Base-by-base conservation (phyloP, 2,888 invertebrate genomes). In the Macrophya annulata region DNA sequence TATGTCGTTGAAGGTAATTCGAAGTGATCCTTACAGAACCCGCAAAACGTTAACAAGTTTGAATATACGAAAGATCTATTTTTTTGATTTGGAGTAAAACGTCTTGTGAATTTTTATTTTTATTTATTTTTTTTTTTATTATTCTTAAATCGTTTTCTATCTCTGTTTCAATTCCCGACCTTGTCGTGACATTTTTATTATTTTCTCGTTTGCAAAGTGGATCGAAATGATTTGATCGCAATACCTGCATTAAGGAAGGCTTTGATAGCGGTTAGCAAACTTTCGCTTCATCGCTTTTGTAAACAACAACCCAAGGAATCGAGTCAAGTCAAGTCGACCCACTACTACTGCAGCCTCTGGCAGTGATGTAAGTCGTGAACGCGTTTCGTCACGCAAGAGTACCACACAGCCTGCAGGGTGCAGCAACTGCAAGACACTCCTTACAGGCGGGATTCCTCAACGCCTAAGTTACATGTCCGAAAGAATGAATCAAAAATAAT, bases 291-390 rank as follows among this genome's bases (percentile, higher is more conserved):
- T 83, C 83, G 71, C 48, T 68, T 83, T 83, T 68, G 71, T 68
- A 83, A 83, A 83, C 83, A 83, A 83, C 83, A 51, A 83, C 45
- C 71, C 45, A 74, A 74, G n/a, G 10, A 31, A 31, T 37, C 37
- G 25, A 62, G 81, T 59, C 81, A 62, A 31, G 55, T 37, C 37
- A 15, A 62, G 81, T 59, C 81, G 81, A 65, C 81, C 62, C 37
- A 81, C 79, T 65, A 85, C 55, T 72, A 87, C 87, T 85, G 71
- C 85, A 85, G 86, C 86, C 85, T 84, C 48, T 43, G 45, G 45
- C 85, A 81, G 85, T 87, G 87, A 87, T 84, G 86, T 81, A 87
- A 87, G 86, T 85, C 43, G 76, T 72, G 82, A 86, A 84, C 79
- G 85, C 85, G 79, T 87, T 87, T 86, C 87, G 86, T 87, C 84